Base-by-base conservation (phyloP, 2,888 invertebrate genomes). In the Caenorhabditis sulstoni region DNA sequence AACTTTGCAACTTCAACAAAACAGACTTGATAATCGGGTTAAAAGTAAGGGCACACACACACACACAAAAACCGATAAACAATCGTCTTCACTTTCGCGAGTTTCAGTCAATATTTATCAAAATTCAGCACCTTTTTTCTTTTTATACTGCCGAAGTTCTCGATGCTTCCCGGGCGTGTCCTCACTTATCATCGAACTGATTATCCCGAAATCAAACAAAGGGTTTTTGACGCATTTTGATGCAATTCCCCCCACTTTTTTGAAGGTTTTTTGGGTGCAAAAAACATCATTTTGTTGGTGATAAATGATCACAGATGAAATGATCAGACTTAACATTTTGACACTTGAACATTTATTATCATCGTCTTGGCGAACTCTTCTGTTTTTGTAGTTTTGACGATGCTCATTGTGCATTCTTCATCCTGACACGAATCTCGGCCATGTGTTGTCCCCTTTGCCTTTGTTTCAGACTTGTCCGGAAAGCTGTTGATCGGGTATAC, bases 251-350 rank as follows among this genome's bases (percentile, higher is more conserved):
- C 29, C 7, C 7, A 3, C 29, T 5, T 29, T 29, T 29, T 7
- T 7, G 29, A 29, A 7, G 29, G n/a, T n/a, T 29, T n/a, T 52
- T 52, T 35, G 23, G 20, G 47, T 47, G 47, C 16, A 18, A 18
- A 18, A 47, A 47, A 47, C 47, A 16, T 29, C 7, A 29, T 29
- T 29, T 29, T 29, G 44, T 44, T 11, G 44, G 11, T 52, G 52
- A 52, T 29, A 29, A 52, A 52, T 20, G 52, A 29, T 52, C 52
- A 52, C 29, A 29, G 52, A 52, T 29, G n/a, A 49, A 14, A 22
- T 9, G 49, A 11, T 8, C n/a, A 52, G n/a, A 52, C 16, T 29
- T 47, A 18, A 47, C 18, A 14, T 47, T 16, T 47, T n/a, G 47
- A 20, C 9, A 47, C 16, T 29, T 47, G 16, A 9, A 18, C 20